Percentiles rank a stretch among this genome's conserved stretches.
Evolutionary conservation across 2,888 invertebrate genomes (phyloP).

Genomic region (Coelinius sp.): DNA sequence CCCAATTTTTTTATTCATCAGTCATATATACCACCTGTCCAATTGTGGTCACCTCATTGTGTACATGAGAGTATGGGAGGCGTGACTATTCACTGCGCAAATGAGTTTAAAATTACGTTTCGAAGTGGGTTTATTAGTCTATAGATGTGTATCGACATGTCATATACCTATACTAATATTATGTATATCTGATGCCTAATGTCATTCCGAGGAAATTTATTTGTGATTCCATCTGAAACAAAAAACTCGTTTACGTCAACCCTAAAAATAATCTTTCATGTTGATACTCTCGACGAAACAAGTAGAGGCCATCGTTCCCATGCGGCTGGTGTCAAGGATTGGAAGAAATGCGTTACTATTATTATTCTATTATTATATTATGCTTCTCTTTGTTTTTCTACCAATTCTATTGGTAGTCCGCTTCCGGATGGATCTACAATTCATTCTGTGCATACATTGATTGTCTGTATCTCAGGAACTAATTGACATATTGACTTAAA

Average conservation of each 20-base stretch:
- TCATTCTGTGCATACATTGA: too few species aligned
- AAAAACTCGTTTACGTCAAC: background rate
- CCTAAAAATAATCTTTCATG: background rate
- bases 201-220: slow-evolving; percentile 21
- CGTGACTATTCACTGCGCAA: slow-evolving; percentile 28
- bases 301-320: too few species aligned
- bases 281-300: too few species aligned
- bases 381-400: too few species aligned
- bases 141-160: slow-evolving; percentile 29
- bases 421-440: too few species aligned
- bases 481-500: too few species aligned
- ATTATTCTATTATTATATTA: too few species aligned
- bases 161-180: slow-evolving; percentile 11
- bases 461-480: too few species aligned
- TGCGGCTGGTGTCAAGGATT: too few species aligned
- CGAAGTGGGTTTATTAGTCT: slow-evolving; percentile 30
- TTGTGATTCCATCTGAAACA: slow-evolving; percentile 15
- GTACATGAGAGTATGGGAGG: background rate
- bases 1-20: slow-evolving; percentile 13
- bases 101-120: slow-evolving; percentile 40
- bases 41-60: slow-evolving; percentile 30
- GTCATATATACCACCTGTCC: slow-evolving; percentile 25
- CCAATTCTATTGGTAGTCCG: too few species aligned
- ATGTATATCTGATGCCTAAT: slow-evolving; percentile 10
- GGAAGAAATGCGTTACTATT: too few species aligned